Conservation (phyloP, 2,888 invertebrate species). For the Crematogaster levior region DNA sequence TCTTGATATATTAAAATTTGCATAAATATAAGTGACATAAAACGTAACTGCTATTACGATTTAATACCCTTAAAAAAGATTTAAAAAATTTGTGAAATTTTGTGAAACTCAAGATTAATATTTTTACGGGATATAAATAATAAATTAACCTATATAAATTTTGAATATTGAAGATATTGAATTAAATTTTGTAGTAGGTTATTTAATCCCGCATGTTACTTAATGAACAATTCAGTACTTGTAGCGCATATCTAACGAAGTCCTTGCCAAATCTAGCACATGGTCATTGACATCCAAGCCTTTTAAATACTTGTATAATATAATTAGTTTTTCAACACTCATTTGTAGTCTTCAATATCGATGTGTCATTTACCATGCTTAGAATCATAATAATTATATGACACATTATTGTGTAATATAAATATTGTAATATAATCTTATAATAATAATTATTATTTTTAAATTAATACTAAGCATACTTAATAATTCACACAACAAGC, state of each 20-base stretch:
- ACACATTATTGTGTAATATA: too few species aligned
- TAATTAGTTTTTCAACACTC: constrained; percentile 50
- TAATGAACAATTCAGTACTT: constrained; percentile 57
- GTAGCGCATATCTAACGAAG: constrained; percentile 25
- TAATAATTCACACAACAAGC: background rate
- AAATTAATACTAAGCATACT: background rate
- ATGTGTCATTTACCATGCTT: constrained; percentile 61
- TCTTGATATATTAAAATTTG: background rate
- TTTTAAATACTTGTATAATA: constrained; percentile 37
- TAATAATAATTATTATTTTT: background rate
- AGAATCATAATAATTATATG: constrained; percentile 63
- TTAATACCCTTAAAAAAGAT: background rate
- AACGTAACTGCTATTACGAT: background rate
- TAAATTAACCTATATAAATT: too few species aligned
- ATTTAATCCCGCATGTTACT: constrained; percentile 15
- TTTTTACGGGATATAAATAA: background rate
- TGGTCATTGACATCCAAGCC: constrained; percentile 65
- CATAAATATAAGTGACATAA: background rate
- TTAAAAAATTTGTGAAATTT: background rate
- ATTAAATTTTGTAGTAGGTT: background rate
- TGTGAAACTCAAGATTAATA: background rate
- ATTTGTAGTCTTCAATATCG: constrained; percentile 54
- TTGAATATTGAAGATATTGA: too few species aligned
- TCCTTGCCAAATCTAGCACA: constrained; percentile 57
- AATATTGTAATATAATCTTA: background rate